These are phyloP conservation scores for Flexamia atlantica DNA, from an alignment of 2,888 invertebrate genomes.

Conservation along the genomic window DNA sequence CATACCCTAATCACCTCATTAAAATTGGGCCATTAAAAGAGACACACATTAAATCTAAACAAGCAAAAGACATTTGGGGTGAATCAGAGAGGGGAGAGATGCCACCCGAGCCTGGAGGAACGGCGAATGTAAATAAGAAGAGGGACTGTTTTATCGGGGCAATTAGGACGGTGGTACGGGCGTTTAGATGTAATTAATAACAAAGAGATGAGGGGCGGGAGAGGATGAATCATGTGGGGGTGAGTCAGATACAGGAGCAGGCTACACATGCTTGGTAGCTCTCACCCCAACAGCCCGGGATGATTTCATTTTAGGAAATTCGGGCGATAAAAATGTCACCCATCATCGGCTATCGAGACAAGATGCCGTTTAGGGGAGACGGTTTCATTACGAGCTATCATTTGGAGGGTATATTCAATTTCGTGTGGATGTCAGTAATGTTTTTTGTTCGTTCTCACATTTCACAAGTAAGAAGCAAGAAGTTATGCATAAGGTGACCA, in stretches of 20 bases:
- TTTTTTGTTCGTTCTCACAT: no score
- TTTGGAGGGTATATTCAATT: background rate
- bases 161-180: slow-evolving; percentile 49
- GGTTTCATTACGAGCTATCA: background rate
- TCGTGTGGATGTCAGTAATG: background rate
- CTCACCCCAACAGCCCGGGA: background rate
- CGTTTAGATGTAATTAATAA: slow-evolving; percentile 62
- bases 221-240: slow-evolving; percentile 39
- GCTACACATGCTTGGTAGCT: background rate
- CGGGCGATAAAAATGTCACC: slow-evolving; percentile 33
- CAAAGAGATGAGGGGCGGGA: slow-evolving; percentile 39
- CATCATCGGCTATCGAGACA: slow-evolving; percentile 1
- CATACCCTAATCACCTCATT: background rate
- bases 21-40: slow-evolving; percentile 15
- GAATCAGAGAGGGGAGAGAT: slow-evolving; percentile 29
- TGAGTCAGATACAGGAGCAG: slow-evolving; percentile 23
- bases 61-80: slow-evolving; percentile 12
- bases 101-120: background rate
- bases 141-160: slow-evolving; percentile 55
- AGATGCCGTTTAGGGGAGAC: background rate
- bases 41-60: slow-evolving; percentile 12
- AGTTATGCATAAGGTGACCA: no score
- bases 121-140: slow-evolving; percentile 50
- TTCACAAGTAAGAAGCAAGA: no score
- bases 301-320: slow-evolving; percentile 47